A percentile compares a stretch with the other conserved stretches of the same genome.
Conservation (phyloP, 2,888 invertebrate species). For the Arenicola marina region DNA sequence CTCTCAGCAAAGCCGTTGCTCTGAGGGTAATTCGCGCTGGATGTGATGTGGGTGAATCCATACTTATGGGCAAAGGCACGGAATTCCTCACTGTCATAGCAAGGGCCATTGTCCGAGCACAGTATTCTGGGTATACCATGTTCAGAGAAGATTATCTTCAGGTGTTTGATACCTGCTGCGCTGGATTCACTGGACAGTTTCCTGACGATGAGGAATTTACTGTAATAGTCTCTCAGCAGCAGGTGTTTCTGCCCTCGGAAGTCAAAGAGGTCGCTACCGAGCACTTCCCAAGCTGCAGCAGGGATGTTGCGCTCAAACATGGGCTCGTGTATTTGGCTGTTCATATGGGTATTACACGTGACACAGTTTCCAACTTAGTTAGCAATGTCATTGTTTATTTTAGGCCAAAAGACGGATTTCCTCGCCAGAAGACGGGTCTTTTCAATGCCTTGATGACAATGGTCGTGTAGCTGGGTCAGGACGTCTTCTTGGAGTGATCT, state of each 20-base stretch:
- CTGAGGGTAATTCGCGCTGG: constrained; percentile 4
- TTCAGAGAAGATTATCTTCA: constrained; percentile 7
- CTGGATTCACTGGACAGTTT: not conserved
- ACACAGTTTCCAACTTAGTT: not conserved
- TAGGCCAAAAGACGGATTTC: constrained; percentile 21
- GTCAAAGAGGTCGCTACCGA: constrained; percentile 23
- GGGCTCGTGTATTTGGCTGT: constrained; percentile 13
- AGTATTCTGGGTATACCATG: constrained; percentile 2
- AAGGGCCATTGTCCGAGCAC: constrained; percentile 7
- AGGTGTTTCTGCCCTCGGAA: constrained; percentile 6
- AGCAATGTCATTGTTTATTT: constrained; percentile 26
- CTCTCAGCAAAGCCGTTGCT: constrained; percentile 11
- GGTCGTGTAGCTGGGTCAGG: constrained; percentile 17
- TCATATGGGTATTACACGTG: constrained; percentile 15
- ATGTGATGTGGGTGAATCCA: constrained; percentile 8
- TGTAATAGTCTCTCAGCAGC: constrained; percentile 5
- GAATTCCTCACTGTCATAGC: constrained; percentile 2
- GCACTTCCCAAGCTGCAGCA: constrained; percentile 15
- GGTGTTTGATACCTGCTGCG: not conserved
- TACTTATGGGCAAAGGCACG: not conserved
- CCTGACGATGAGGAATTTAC: constrained; percentile 1
- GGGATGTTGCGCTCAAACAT: constrained; percentile 12
- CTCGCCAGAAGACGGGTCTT: constrained; percentile 18
- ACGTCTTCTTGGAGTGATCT: constrained; percentile 9
- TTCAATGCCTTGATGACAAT: constrained; percentile 12